These are phyloP conservation scores for Malurus cyaneus DNA, from an alignment of 2,113 vertebrate genomes.

Conservation along the genomic window DNA sequence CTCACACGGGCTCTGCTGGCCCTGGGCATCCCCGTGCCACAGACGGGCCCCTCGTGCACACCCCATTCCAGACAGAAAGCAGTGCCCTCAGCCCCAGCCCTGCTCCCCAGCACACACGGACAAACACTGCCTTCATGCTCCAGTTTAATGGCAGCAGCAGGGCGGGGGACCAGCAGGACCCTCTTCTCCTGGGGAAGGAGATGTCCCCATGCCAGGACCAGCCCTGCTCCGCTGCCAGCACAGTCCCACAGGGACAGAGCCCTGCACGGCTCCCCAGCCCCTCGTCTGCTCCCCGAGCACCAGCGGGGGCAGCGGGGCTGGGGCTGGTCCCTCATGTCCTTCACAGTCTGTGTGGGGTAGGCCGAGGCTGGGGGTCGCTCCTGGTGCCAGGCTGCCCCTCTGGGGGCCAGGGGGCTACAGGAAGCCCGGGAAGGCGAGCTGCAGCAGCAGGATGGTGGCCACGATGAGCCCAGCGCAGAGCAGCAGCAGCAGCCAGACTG, in stretches of 20 bases:
- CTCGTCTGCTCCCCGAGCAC: background rate
- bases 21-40: background rate
- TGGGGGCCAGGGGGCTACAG: slow-evolving; percentile 51
- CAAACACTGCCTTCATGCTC: background rate
- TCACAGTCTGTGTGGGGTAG: background rate
- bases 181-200: background rate
- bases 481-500: slow-evolving; percentile 87
- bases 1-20: background rate
- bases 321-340: background rate
- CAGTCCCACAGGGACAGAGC: accelerated
- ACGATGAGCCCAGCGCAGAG: slow-evolving; percentile 83
- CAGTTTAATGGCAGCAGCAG: slow-evolving; percentile 38
- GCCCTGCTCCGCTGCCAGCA: background rate
- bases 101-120: accelerated
- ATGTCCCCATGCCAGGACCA: background rate
- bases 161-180: background rate
- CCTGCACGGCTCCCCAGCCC: accelerated
- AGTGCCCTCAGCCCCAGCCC: background rate
- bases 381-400: background rate
- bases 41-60: background rate
- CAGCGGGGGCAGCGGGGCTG: background rate
- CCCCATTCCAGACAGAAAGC: accelerated
- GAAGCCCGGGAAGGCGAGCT: slow-evolving; percentile 84
- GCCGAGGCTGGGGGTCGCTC: background rate
- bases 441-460: slow-evolving; percentile 81